Evolutionary conservation across 2,888 invertebrate genomes (phyloP).

Genomic region (Diarsia rubi): DNA sequence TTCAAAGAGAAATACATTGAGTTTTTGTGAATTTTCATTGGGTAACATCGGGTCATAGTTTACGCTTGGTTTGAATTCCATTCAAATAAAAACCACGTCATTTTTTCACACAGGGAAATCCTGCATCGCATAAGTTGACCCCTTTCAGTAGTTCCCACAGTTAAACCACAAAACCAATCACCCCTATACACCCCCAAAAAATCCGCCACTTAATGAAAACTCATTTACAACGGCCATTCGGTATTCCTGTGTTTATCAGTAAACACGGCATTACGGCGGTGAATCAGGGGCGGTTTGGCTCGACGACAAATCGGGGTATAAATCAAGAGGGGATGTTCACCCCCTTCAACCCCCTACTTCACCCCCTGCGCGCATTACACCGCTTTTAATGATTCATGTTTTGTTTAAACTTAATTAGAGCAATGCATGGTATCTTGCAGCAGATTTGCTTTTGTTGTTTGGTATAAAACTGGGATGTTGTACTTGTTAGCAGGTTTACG

Average conservation of each 20-base stretch:
- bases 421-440: constrained; percentile 61
- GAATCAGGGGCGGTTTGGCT: constrained; percentile 79
- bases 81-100: not conserved
- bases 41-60: not conserved
- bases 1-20: not conserved
- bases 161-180: constrained; percentile 20
- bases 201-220: constrained; percentile 59
- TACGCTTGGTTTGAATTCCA: not conserved
- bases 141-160: not conserved
- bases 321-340: constrained; percentile 73
- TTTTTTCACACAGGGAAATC: not conserved
- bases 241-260: constrained; percentile 67
- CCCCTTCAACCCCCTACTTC: constrained; percentile 33
- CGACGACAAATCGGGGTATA: constrained; percentile 80
- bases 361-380: constrained; percentile 56
- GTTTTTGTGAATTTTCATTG: not conserved
- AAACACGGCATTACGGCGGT: constrained; percentile 71
- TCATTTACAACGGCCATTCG: constrained; percentile 60
- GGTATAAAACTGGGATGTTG: constrained; percentile 33
- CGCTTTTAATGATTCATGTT: constrained; percentile 72
- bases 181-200: constrained; percentile 21
- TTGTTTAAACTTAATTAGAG: constrained; percentile 71
- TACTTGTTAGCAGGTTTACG: constrained; percentile 4
- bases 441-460: constrained; percentile 54
- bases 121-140: not conserved